phyloP scores from a whole-genome alignment of 1,140 invertebrate genomes.

The Sitodiplosis mosellana region DNA sequence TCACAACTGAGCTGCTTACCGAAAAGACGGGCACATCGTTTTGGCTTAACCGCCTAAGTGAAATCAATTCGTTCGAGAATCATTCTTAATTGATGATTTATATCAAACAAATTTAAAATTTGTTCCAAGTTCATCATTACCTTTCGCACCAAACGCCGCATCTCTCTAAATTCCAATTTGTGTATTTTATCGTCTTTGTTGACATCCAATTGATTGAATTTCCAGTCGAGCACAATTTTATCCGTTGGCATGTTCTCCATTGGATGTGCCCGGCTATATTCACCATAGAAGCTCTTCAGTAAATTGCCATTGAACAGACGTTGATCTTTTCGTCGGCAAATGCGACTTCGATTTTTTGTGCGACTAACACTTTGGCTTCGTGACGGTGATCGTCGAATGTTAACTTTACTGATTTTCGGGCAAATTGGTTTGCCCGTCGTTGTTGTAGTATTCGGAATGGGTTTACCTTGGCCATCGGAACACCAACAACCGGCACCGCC shows the following conservation, averaged over 20 bases:
- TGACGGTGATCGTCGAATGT: conserved; percentile 22
- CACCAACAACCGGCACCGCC: conserved; percentile 52
- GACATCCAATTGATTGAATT: conserved; percentile 62
- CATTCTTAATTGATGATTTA: too few relatives aligned
- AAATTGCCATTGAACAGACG: conserved; percentile 62
- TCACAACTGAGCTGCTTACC: conserved; percentile 54
- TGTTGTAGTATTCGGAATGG: conserved; percentile 54
- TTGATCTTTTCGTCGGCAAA: conserved; percentile 53
- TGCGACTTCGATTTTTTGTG: conserved; percentile 4
- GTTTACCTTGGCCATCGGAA: conserved; percentile 59
- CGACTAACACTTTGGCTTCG: conserved; percentile 8
- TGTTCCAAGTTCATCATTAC: conserved; percentile 13
- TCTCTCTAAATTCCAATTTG: conserved; percentile 57
- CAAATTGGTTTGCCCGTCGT: conserved; percentile 49
- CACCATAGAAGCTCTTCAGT: conserved; percentile 61
- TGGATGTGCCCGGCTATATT: conserved; percentile 36
- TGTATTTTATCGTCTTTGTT: conserved; percentile 57
- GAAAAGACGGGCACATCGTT: conserved; percentile 75
- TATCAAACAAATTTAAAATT: not conserved
- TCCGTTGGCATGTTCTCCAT: conserved; percentile 12
- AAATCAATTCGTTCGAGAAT: too few relatives aligned
- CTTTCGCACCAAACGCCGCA: conserved; percentile 64
- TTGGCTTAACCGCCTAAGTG: conserved; percentile 63
- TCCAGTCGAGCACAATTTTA: conserved; percentile 57
- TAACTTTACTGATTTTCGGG: conserved; percentile 20